A percentile compares a stretch with the other conserved stretches of the same genome.
Evolutionary conservation across 2,113 vertebrate genomes (phyloP).

Genomic region (Tor tambroides): DNA sequence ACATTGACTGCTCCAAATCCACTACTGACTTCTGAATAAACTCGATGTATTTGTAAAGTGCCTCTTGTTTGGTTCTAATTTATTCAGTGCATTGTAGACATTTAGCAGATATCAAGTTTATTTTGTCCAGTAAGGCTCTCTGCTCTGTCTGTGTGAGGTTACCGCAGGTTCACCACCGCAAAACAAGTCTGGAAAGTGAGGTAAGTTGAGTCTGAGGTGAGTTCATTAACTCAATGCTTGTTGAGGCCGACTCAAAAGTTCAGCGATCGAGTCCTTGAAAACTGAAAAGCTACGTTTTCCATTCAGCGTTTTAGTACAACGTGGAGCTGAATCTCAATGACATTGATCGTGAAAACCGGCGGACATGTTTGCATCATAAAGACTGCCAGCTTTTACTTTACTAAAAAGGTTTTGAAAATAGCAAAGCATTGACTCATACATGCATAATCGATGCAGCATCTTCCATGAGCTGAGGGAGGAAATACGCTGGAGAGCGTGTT

Average conservation of each 20-base stretch:
- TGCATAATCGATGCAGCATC: not conserved
- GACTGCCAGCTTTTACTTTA: not conserved
- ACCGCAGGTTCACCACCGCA: not conserved
- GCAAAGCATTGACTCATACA: not conserved
- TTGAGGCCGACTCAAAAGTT: not conserved
- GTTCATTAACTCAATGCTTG: not conserved
- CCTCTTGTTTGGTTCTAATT: constrained; percentile 49
- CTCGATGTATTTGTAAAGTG: constrained; percentile 70
- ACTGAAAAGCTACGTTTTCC: not conserved
- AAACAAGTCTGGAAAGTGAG: constrained; percentile 28
- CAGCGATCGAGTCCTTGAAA: not conserved
- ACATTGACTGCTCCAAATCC: constrained; percentile 73
- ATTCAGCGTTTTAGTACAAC: not conserved
- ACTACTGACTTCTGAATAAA: constrained; percentile 84
- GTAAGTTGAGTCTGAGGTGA: not conserved
- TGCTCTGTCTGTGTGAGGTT: not conserved
- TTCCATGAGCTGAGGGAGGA: not conserved
- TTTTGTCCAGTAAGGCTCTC: constrained; percentile 5
- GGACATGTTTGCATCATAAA: not conserved
- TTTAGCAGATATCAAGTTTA: not conserved
- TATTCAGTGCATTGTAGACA: not conserved
- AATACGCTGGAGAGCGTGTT: not conserved
- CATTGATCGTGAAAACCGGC: not conserved
- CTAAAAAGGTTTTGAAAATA: not conserved
- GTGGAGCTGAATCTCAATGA: not conserved